Evolutionary conservation across 2,113 vertebrate genomes (phyloP), one percentile per base, ranked within the genome.

Genomic region (Varanus salvator): DNA sequence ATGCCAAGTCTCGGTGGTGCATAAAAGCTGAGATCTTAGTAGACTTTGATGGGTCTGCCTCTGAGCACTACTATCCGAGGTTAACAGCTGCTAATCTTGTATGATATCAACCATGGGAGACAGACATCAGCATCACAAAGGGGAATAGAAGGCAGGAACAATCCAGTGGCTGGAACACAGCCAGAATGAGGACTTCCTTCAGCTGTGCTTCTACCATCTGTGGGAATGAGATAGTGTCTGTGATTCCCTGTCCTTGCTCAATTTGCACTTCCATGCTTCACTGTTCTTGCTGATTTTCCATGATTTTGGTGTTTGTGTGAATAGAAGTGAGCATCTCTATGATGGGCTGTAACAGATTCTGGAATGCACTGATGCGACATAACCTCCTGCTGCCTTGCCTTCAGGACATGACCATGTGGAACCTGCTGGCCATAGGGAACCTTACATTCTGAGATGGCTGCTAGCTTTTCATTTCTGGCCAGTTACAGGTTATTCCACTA

Each of bases 201-300:
- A 90, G 64, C 88, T 83, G 85, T 12, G n/a, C 71, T 69, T 90
- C 88, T 64, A 90, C 88, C n/a, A 85, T 90, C 75, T 90, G 88
- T 71, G 74, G 85, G 75, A 71, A 78, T 85, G 88, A 85, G 50
- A 85, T 80, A 80, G 64, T 52, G 31, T 80, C 83, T 71, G n/a
- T 9, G 78, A 75, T 50, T 80, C 48, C 50, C 75, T 85, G 57
- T 77, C 72, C 72, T 77, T 34, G 50, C 64, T 85, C 74, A 14
- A 50, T 85, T 34, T 34, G 85, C 85, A 68, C 34, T 80, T 90
- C 88, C 78, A 71, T 78, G 82, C n/a, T 71, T 34, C 68, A 85
- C 48, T 85, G 75, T 57, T 90, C 64, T 90, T 21, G n/a, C 8
- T n/a, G 66, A 25, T 52, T 71, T 85, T 31, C 88, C 83, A 38